Conservation (phyloP, 1,140 invertebrate species). For the Prorops nasuta region DNA sequence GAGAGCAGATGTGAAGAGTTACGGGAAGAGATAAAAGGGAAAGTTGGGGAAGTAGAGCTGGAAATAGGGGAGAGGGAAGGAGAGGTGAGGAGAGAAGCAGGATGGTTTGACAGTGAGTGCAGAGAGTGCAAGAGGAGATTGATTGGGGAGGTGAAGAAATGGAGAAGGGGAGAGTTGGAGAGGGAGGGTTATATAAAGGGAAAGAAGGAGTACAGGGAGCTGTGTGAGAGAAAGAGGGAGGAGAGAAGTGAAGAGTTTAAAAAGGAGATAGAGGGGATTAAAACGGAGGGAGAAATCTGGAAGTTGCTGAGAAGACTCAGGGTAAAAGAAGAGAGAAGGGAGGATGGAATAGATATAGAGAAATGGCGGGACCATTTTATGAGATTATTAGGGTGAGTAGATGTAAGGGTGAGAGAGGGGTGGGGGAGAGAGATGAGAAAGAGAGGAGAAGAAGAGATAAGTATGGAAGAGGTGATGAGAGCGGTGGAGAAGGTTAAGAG, state of each 20-base stretch:
- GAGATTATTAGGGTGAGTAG: too few relatives aligned
- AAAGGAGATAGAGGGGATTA: neutral
- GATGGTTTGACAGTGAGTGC: neutral
- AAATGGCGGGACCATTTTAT: too few relatives aligned
- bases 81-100: neutral
- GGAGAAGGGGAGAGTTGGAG: neutral
- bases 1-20: too few relatives aligned
- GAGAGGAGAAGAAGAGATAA: too few relatives aligned
- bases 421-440: too few relatives aligned
- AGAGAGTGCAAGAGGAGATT: neutral
- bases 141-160: too few relatives aligned
- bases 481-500: too few relatives aligned
- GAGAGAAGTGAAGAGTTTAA: neutral
- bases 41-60: too few relatives aligned
- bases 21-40: neutral
- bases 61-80: too few relatives aligned
- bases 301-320: constrained; percentile 1
- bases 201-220: neutral
- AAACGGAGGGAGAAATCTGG: too few relatives aligned
- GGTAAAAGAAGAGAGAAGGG: neutral
- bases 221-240: neutral
- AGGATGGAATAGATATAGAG: constrained; percentile 6
- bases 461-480: too few relatives aligned
- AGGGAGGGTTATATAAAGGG: neutral
- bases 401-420: too few relatives aligned